phyloP scores from a whole-genome alignment of 2,113 vertebrate species.

The Orientallactaga bullata region DNA sequence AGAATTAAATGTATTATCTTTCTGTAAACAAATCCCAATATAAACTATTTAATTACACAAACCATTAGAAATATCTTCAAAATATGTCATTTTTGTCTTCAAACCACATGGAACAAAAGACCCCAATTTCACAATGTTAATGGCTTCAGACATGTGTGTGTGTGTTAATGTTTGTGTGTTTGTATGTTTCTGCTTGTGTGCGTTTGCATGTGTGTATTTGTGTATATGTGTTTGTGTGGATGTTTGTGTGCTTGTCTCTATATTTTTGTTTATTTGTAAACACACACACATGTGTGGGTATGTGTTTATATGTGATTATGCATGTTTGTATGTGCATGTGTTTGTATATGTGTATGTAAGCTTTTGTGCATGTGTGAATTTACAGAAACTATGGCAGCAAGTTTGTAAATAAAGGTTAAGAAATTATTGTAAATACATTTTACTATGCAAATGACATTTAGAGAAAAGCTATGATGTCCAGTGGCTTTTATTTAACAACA shows the following conservation, averaged over 20 bases:
- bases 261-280: no score
- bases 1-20: not conserved
- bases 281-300: no score
- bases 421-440: no score
- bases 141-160: not conserved
- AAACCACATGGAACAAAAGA: not conserved
- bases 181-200: no score
- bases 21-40: not conserved
- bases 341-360: no score
- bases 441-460: no score
- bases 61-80: conserved; percentile 12
- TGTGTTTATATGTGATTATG: no score
- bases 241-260: no score
- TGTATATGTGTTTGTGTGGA: no score
- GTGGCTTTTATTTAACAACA: no score
- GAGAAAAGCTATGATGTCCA: no score
- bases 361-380: not conserved
- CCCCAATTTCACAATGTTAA: not conserved
- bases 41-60: conserved; percentile 21
- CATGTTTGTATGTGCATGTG: no score
- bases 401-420: not conserved
- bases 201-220: not conserved
- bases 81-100: not conserved
- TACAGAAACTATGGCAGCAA: not conserved
- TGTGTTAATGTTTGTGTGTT: not conserved